A percentile compares a stretch with the other conserved stretches of the same genome.
phyloP scores from a whole-genome alignment of 1,140 invertebrate species.

The Phthorimaea operculella region DNA sequence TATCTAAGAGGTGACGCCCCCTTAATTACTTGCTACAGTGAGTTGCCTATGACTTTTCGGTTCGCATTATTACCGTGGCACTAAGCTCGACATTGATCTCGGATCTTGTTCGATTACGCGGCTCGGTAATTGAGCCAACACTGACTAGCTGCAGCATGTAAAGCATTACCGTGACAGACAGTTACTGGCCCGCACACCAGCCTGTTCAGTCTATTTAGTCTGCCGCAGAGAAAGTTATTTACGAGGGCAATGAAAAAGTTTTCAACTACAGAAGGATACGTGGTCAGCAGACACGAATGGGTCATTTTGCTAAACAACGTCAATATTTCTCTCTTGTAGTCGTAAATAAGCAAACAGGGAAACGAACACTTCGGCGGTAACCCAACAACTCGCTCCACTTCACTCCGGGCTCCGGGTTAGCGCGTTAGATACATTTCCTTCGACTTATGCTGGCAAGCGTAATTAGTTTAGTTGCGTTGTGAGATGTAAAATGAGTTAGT shows the following conservation, averaged over 20 bases:
- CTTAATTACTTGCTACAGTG: too few species aligned
- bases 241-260: constrained; percentile 19
- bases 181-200: neutral
- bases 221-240: constrained; percentile 10
- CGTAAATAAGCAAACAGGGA: constrained; percentile 1
- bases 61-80: too few species aligned
- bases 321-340: constrained; percentile 12
- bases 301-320: constrained; percentile 11
- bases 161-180: neutral
- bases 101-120: too few species aligned
- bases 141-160: neutral
- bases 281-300: constrained; percentile 10
- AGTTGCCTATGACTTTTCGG: too few species aligned
- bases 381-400: neutral
- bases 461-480: neutral
- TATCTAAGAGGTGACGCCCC: too few species aligned
- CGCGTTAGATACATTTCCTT: neutral
- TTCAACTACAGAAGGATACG: constrained; percentile 10
- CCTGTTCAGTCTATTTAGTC: neutral
- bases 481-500: neutral
- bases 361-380: neutral
- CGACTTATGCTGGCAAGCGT: neutral
- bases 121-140: too few species aligned
- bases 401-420: neutral
- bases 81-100: too few species aligned